phyloP scores from a whole-genome alignment of 2,888 invertebrate species.

The Tupiocoris notatus region DNA sequence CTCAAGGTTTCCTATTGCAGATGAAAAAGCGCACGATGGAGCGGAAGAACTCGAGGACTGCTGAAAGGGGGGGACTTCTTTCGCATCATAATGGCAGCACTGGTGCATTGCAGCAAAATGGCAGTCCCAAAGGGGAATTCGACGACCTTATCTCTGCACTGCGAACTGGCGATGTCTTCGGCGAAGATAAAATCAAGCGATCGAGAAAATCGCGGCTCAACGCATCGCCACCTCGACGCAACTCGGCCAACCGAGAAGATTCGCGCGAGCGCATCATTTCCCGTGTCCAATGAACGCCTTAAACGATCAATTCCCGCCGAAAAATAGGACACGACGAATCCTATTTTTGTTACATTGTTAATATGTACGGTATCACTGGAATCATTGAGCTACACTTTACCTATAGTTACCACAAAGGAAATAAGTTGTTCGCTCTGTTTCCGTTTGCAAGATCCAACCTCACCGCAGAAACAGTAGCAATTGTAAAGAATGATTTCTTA shows the following conservation, averaged over 20 bases:
- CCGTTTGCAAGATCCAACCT: too few relatives aligned
- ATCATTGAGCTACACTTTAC: too few relatives aligned
- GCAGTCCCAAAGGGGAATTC: constrained; percentile 67
- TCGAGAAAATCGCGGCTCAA: constrained; percentile 67
- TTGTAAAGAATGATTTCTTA: too few relatives aligned
- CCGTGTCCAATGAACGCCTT: constrained; percentile 32
- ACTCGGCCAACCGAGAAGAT: constrained; percentile 60
- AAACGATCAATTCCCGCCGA: neutral
- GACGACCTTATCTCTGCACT: constrained; percentile 94
- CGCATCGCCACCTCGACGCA: constrained; percentile 62
- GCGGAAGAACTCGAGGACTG: constrained; percentile 67
- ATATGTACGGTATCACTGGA: too few relatives aligned
- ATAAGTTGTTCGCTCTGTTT: too few relatives aligned
- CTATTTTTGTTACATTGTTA: too few relatives aligned
- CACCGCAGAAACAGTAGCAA: too few relatives aligned
- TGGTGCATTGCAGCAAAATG: constrained; percentile 33
- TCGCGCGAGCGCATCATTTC: constrained; percentile 59
- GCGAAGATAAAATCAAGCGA: constrained; percentile 88
- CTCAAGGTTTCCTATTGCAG: constrained; percentile 56
- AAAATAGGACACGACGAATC: neutral
- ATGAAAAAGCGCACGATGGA: constrained; percentile 84
- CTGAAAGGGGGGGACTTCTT: constrained; percentile 58
- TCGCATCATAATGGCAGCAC: constrained; percentile 39
- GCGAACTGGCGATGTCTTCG: constrained; percentile 91
- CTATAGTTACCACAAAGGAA: too few relatives aligned